Conservation (phyloP, 2,113 vertebrate species). For the Propithecus coquereli region DNA sequence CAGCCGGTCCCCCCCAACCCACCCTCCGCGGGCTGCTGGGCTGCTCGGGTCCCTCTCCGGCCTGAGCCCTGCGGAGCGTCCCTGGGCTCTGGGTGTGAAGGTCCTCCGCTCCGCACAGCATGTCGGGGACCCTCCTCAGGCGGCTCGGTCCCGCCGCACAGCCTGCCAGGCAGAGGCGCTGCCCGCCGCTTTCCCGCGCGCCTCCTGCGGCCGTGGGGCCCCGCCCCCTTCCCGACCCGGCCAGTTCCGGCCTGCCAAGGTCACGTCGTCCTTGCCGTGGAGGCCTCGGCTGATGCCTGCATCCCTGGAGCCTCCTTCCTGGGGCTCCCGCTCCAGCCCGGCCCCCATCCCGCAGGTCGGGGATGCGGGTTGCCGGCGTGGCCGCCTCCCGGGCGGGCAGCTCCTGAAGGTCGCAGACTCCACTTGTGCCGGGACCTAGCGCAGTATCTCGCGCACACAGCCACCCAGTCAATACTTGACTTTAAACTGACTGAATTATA, state of each 20-base stretch:
- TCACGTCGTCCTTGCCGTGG: not conserved
- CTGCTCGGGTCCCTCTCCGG: not conserved
- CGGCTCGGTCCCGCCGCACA: rapidly evolving
- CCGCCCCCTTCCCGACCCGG: not conserved
- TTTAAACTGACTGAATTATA: not conserved
- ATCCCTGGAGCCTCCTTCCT: not conserved
- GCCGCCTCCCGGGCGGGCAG: not conserved
- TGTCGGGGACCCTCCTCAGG: not conserved
- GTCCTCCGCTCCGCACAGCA: rapidly evolving
- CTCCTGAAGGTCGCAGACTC: not conserved
- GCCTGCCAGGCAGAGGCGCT: rapidly evolving
- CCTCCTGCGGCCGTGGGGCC: not conserved
- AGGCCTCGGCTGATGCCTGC: not conserved
- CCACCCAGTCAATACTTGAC: too few relatives aligned
- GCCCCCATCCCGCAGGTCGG: rapidly evolving
- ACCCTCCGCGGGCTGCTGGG: not conserved
- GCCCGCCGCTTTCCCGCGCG: not conserved
- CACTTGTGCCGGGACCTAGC: rapidly evolving
- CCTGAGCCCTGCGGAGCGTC: not conserved
- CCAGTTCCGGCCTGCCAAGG: not conserved
- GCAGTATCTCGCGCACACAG: not conserved
- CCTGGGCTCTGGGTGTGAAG: not conserved
- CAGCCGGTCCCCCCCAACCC: not conserved
- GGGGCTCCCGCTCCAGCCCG: not conserved
- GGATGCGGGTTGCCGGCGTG: rapidly evolving